Evolutionary conservation across 2,113 vertebrate species (phyloP), one percentile per base, ranked within the genome.

Genomic region (Hirundichthys speculiger): DNA sequence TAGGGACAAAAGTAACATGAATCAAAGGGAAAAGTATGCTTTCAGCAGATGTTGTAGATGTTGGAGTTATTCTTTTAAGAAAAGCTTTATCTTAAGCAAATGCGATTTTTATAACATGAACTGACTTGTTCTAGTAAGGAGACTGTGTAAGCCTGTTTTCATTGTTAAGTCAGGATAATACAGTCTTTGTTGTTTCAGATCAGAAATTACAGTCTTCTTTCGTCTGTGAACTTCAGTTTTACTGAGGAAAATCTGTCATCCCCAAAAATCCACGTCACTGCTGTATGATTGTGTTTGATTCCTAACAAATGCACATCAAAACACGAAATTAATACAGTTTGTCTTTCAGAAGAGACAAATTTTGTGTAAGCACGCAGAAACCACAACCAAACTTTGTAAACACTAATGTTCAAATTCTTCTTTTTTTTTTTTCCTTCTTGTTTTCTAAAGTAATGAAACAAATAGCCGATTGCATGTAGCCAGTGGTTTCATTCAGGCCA

Each of bases 141-240:
- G 24, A 38, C 40, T 12, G 18, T 61, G 47, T 4, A 24, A 45
- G 43, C 20, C 25, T 73, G 76, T 66, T 82, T 83, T 78, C 4
- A 45, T 64, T 56, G 50, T 71, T 49, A 51, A 48, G 27, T 60
- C 46, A 27, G 48, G 42, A 68, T 83, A 40, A 76, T 67, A 76
- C 65, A 85, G 76, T 46, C 72, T 61, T 43, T 85, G 83, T 82
- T 81, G 75, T 66, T 75, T 73, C 18, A 63, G 67, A 82, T 86
- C 79, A 70, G 30, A 78, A 52, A 63, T 64, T 43, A 66, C 54
- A 72, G 69, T 45, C 4, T 20, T 64, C 5, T 56, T 64, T 75
- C 41, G 73, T 64, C 56, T 41, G 57, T 64, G 67, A 86, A 55
- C 58, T 45, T 60, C 9, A 10, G 30, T 43, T 43, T 43, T 9